These are phyloP conservation scores for Bostrychus sinensis DNA, from an alignment of 2,113 vertebrate genomes.

Conservation along the genomic window DNA sequence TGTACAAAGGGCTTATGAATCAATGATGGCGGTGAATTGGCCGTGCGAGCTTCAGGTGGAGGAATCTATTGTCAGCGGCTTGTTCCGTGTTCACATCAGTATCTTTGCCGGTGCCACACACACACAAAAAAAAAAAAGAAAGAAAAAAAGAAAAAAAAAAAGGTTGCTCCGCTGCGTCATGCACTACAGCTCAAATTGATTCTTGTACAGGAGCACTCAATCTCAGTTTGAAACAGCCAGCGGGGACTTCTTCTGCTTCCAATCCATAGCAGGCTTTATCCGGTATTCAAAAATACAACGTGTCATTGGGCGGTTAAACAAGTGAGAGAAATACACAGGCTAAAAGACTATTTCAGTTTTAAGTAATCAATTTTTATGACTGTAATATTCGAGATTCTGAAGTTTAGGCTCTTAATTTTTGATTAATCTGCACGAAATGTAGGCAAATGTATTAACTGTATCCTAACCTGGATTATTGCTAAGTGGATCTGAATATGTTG, in stretches of 20 bases:
- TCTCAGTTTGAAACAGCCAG: not conserved
- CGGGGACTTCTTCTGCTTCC: constrained; percentile 8
- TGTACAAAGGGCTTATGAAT: constrained; percentile 50
- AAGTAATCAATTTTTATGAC: no score
- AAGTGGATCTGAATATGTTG: no score
- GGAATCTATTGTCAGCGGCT: not conserved
- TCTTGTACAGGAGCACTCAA: not conserved
- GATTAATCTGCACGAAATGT: no score
- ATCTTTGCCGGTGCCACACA: not conserved
- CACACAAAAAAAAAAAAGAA: not conserved
- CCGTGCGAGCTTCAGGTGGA: constrained; percentile 9
- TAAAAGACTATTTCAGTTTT: no score
- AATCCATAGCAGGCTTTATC: not conserved
- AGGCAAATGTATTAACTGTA: no score
- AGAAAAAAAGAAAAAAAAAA: not conserved
- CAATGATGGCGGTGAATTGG: constrained; percentile 43
- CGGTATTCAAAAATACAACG: not conserved
- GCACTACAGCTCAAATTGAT: constrained; percentile 3
- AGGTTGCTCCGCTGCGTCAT: constrained; percentile 2
- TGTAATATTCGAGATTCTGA: no score
- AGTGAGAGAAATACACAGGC: not conserved
- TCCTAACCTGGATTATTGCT: no score
- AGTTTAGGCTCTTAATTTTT: no score
- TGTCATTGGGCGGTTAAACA: not conserved
- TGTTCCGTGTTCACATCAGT: not conserved